Evolutionary conservation across 2,888 invertebrate species (phyloP).

Genomic region (Caprella mutica): DNA sequence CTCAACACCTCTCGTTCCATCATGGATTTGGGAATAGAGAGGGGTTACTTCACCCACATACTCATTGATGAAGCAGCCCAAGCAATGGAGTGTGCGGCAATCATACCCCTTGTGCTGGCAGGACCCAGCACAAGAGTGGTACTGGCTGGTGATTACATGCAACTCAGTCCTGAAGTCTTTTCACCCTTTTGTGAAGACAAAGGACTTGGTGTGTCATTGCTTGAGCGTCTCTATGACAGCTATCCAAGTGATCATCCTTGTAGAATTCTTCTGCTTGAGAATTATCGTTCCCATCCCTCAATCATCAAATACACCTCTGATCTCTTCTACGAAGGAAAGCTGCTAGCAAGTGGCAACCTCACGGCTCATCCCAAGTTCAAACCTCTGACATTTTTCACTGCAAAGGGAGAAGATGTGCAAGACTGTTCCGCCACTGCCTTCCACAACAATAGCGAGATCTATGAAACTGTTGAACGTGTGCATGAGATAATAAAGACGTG

Average conservation of each 20-base stretch:
- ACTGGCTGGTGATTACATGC: constrained; percentile 74
- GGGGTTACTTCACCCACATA: constrained; percentile 59
- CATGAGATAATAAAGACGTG: constrained; percentile 58
- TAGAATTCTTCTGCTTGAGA: constrained; percentile 66
- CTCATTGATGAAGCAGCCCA: constrained; percentile 77
- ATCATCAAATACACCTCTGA: constrained; percentile 71
- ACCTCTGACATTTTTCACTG: constrained; percentile 68
- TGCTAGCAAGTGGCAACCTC: constrained; percentile 60
- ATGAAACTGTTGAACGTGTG: constrained; percentile 65
- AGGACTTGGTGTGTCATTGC: constrained; percentile 57
- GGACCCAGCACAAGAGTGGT: constrained; percentile 60
- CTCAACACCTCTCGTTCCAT: constrained; percentile 64
- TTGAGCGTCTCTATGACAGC: constrained; percentile 64
- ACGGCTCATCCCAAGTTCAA: constrained; percentile 57
- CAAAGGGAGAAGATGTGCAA: constrained; percentile 65
- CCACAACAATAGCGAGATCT: constrained; percentile 69
- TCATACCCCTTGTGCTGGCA: constrained; percentile 64
- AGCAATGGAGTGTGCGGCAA: constrained; percentile 72
- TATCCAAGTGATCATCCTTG: constrained; percentile 63
- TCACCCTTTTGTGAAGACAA: constrained; percentile 51
- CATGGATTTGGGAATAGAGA: constrained; percentile 42
- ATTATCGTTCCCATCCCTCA: constrained; percentile 68
- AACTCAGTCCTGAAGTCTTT: constrained; percentile 68
- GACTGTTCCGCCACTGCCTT: constrained; percentile 61
- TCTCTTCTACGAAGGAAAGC: constrained; percentile 64